Evolutionary conservation across 2,797 vertebrate species (phyloP).

Genomic region (Oreortyx pictus): DNA sequence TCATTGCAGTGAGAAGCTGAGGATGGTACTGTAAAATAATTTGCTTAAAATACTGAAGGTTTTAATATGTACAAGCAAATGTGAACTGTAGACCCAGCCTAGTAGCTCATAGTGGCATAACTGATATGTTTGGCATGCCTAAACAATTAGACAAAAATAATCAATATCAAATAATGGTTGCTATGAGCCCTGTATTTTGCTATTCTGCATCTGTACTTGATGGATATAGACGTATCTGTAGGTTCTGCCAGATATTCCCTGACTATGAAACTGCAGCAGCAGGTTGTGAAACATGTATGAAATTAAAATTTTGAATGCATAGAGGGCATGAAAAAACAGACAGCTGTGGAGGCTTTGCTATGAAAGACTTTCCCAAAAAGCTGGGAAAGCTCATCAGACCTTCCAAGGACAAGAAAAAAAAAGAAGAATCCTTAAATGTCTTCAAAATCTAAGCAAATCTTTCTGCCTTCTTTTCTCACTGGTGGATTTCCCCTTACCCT

Average conservation of each 20-base stretch:
- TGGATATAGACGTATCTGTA: not conserved
- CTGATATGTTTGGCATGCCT: not conserved
- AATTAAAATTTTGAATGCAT: conserved; percentile 64
- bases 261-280: conserved; percentile 19
- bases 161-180: conserved; percentile 1
- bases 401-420: conserved; percentile 8
- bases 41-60: not conserved
- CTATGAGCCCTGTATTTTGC: not conserved
- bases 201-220: not conserved
- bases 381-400: conserved; percentile 65
- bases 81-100: not conserved
- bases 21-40: not conserved
- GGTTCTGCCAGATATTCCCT: conserved; percentile 3
- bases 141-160: conserved; percentile 36
- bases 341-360: conserved; percentile 35
- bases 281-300: conserved; percentile 64
- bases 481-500: conserved; percentile 27
- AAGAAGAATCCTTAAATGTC: conserved; percentile 5
- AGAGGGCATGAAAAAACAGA: conserved; percentile 30
- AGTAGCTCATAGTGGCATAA: not conserved
- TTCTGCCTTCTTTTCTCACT: conserved; percentile 3
- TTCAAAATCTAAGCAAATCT: conserved; percentile 61
- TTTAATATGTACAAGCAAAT: not conserved
- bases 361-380: conserved; percentile 47
- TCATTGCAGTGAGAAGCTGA: not conserved